Evolutionary conservation across 2,113 vertebrate genomes (phyloP).

Genomic region (Lonchura striata): DNA sequence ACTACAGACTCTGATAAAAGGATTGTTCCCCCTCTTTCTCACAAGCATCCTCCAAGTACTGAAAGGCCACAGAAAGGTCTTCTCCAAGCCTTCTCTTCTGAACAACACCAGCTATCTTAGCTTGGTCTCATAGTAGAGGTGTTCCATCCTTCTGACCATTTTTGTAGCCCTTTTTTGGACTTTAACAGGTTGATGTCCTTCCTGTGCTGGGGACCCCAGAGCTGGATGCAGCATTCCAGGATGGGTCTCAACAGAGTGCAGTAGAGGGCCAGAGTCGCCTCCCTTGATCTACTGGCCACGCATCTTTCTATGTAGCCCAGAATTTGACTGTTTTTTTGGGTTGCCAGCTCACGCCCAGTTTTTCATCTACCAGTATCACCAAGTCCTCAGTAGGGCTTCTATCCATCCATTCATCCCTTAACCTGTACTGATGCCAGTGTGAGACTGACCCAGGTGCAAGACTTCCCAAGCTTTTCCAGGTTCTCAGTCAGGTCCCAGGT

Average conservation of each 20-base stretch:
- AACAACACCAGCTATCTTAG: not conserved
- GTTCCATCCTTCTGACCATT: not conserved
- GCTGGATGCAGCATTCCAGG: not conserved
- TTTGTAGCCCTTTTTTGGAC: not conserved
- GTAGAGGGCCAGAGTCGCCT: not conserved
- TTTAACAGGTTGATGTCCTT: not conserved
- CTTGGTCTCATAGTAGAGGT: not conserved
- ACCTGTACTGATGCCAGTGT: not conserved
- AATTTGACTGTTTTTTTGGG: not conserved
- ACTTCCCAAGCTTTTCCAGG: not conserved
- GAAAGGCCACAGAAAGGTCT: not conserved
- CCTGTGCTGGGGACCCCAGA: not conserved
- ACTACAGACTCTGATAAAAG: not conserved
- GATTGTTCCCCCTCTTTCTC: not conserved
- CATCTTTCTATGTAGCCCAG: not conserved
- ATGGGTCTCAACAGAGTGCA: not conserved
- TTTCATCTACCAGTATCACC: not conserved
- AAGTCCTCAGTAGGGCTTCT: not conserved
- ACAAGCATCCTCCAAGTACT: not conserved
- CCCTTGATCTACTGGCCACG: rapidly evolving
- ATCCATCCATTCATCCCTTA: not conserved
- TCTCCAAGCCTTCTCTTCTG: not conserved
- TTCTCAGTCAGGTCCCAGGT: not conserved
- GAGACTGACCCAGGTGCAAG: rapidly evolving
- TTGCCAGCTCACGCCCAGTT: not conserved